Evolutionary conservation across 1,140 invertebrate species (phyloP).

Genomic region (Saccostrea glomerata): DNA sequence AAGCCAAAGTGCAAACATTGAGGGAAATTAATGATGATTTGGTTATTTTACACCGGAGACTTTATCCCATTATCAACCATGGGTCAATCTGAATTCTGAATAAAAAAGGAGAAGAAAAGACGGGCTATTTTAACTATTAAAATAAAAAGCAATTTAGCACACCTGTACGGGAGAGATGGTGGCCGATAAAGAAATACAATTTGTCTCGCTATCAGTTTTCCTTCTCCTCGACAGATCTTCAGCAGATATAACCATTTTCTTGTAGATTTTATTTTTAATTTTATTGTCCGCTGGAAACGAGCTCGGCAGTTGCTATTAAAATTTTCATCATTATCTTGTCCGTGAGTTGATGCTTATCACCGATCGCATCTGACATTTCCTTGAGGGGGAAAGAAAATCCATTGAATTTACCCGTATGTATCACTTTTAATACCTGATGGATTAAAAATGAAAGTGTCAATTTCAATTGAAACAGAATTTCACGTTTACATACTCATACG

Average conservation of each 20-base stretch:
- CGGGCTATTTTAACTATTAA: neutral
- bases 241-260: slow-evolving; percentile 32
- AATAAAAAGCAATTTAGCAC: slow-evolving; percentile 31
- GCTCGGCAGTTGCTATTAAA: neutral
- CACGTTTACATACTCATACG: slow-evolving; percentile 27
- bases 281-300: slow-evolving; percentile 25
- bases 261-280: slow-evolving; percentile 29
- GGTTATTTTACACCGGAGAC: neutral
- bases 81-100: slow-evolving; percentile 12
- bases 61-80: neutral
- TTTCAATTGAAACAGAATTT: slow-evolving; percentile 37
- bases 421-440: slow-evolving; percentile 39
- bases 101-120: neutral
- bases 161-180: slow-evolving; percentile 32
- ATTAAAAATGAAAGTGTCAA: slow-evolving; percentile 36
- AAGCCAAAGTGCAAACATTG: neutral
- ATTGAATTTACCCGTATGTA: slow-evolving; percentile 38
- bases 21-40: neutral
- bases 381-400: slow-evolving; percentile 4
- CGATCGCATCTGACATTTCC: slow-evolving; percentile 25
- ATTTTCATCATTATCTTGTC: slow-evolving; percentile 38
- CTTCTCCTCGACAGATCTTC: neutral
- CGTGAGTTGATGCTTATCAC: slow-evolving; percentile 3
- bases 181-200: slow-evolving; percentile 32
- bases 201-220: slow-evolving; percentile 3